Evolutionary conservation across 92 coral and sea anemone species (phyloP).

Genomic region (Porites evermanni): DNA sequence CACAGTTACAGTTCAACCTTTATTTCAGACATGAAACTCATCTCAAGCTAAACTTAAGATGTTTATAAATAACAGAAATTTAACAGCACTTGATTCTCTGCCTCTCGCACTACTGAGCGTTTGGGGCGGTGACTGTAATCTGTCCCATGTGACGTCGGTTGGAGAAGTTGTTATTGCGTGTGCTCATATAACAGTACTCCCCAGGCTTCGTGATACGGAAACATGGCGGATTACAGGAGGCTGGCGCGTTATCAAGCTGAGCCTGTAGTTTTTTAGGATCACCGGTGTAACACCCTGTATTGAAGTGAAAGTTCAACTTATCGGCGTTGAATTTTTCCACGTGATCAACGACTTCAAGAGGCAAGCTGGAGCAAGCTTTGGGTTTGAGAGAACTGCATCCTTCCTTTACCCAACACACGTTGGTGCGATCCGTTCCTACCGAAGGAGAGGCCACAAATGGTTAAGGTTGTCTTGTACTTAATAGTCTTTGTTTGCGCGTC

Average conservation of each 20-base stretch:
- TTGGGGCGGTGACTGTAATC: slow-evolving; percentile 36
- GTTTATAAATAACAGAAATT: not conserved
- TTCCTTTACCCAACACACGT: slow-evolving; percentile 55
- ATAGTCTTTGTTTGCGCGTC: no score
- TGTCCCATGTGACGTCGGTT: slow-evolving; percentile 66
- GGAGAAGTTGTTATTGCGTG: slow-evolving; percentile 71
- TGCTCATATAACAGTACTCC: slow-evolving; percentile 57
- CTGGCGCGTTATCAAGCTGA: slow-evolving; percentile 55
- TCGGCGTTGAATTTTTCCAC: slow-evolving; percentile 16
- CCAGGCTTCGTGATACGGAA: slow-evolving; percentile 66
- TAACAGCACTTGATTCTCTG: no score
- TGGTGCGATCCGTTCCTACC: slow-evolving; percentile 57
- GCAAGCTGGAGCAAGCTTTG: slow-evolving; percentile 41
- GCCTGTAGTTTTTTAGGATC: slow-evolving; percentile 24
- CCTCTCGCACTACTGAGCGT: not conserved
- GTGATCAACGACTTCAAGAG: slow-evolving; percentile 54
- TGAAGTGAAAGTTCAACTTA: slow-evolving; percentile 43
- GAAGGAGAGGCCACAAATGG: not conserved
- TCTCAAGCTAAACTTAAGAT: not conserved
- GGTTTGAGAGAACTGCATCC: slow-evolving; percentile 51
- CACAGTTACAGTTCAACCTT: no score
- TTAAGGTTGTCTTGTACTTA: no score
- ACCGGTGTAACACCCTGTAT: slow-evolving; percentile 49
- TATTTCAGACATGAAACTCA: no score
- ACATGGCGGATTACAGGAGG: slow-evolving; percentile 65